These are phyloP conservation scores for Rhagophthalmus giganteus DNA, from an alignment of 2,888 invertebrate species.

Conservation along the genomic window DNA sequence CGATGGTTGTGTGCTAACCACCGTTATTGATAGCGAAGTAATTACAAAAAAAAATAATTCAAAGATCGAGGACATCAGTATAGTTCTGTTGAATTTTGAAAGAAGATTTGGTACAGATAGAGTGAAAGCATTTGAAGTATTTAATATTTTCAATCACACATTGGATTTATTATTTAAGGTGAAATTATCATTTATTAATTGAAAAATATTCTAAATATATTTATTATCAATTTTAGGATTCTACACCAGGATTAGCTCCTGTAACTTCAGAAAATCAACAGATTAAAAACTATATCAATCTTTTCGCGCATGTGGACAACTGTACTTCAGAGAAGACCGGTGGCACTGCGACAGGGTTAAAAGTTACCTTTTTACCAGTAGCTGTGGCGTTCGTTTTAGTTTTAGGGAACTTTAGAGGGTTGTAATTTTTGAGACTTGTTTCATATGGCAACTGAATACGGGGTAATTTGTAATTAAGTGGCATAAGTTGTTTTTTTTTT, in stretches of 20 bases:
- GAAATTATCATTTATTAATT: neutral
- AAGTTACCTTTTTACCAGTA: conserved; percentile 5
- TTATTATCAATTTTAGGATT: conserved; percentile 51
- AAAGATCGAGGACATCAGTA: conserved; percentile 42
- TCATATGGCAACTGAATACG: too few species aligned
- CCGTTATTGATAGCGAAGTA: conserved; percentile 66
- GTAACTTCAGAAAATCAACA: conserved; percentile 51
- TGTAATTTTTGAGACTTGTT: too few species aligned
- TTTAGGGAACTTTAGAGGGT: neutral
- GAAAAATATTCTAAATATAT: neutral
- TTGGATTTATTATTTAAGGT: conserved; percentile 64
- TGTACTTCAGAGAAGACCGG: conserved; percentile 39
- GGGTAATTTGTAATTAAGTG: too few species aligned
- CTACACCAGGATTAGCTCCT: conserved; percentile 61
- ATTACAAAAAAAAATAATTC: conserved; percentile 53
- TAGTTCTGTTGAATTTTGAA: conserved; percentile 45
- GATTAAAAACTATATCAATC: conserved; percentile 61
- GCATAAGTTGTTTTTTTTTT: neutral
- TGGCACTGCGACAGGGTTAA: conserved; percentile 1
- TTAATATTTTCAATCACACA: conserved; percentile 60
- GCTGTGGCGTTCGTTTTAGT: neutral
- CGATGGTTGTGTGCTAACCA: conserved; percentile 60
- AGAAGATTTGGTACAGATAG: conserved; percentile 42
- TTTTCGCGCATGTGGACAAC: conserved; percentile 57
- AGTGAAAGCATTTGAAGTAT: conserved; percentile 61